Conservation (phyloP, 2,888 invertebrate genomes). For the Apotomis betuletana region DNA sequence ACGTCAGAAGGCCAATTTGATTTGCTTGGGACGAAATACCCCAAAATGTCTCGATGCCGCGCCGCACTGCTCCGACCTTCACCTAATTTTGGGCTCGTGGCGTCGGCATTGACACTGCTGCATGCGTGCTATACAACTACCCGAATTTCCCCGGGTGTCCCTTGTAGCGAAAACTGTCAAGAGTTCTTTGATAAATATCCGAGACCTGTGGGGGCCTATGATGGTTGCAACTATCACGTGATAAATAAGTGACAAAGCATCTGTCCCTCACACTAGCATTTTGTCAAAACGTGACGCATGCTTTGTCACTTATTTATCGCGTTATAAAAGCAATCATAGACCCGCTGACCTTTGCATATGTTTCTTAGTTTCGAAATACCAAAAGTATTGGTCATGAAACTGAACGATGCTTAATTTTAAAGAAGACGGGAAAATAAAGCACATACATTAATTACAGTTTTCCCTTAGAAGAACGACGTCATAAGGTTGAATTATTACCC, state of each 20-base stretch:
- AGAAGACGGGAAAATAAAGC: too few species aligned
- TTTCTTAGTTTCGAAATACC: background rate
- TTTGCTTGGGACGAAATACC: slow-evolving; percentile 15
- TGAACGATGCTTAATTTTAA: too few species aligned
- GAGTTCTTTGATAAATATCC: background rate
- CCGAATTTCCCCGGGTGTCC: background rate
- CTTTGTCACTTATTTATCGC: too few species aligned
- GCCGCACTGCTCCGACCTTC: slow-evolving; percentile 27
- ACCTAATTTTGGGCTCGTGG: slow-evolving; percentile 23
- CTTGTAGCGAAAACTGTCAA: background rate
- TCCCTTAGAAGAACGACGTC: too few species aligned
- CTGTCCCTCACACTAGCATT: too few species aligned
- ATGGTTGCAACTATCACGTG: too few species aligned
- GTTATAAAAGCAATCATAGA: too few species aligned
- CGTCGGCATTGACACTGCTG: slow-evolving; percentile 20
- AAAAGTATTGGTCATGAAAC: background rate
- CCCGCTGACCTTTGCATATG: background rate
- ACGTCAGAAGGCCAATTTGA: slow-evolving; percentile 11
- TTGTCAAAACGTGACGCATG: too few species aligned
- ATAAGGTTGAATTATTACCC: too few species aligned
- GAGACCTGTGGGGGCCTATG: too few species aligned
- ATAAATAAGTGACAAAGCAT: too few species aligned
- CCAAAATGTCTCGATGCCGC: slow-evolving; percentile 8
- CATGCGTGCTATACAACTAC: background rate
- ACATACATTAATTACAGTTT: too few species aligned